Base-by-base conservation (phyloP, 2,888 invertebrate genomes). In the Amitus sp. region DNA sequence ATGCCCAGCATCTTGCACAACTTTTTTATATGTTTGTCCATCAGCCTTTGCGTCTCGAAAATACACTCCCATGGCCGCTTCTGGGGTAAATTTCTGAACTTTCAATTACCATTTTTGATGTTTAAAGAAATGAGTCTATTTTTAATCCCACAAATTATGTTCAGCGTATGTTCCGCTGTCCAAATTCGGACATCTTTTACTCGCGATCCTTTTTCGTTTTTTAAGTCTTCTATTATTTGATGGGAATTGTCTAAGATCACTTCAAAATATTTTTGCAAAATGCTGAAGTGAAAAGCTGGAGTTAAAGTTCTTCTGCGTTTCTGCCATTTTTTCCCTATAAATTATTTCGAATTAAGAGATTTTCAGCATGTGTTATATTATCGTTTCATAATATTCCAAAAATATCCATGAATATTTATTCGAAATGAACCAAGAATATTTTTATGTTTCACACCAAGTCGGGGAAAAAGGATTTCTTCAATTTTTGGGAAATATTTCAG, bases 31-130 rank as follows among this genome's bases (percentile, higher is more conserved):
- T 4, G 49, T 20, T 15, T 19, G 42, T 5, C 53, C 58, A 23
- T 47, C 49, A 17, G 50, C 27, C 15, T 62, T 47, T 1, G 60
- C 6, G 3, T 62, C 28, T 27, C 54, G 30, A 20, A 63, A 33
- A 1, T 47, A 34, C 10, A 61, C 47, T 1, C 67, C 65, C 67
- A 67, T 67, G 1, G 67, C 62, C 15, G 85, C 84, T 66, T 86
- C 85, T 82, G 73, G 61, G 70, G 77, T 53, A 27, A 53, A 51
- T 53, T 43, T 9, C 12, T 1, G 3, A 18, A 19, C 10, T 2
- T n/a, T 52, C 39, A 37, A 66, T 63, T 2, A 66, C 7, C 7
- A 23, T 23, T 23, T 7, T 7, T 7, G 23, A 23, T 23, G 23
- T 5, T 23, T 23, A 23, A 23, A 3, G 23, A 23, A 23, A 3